Base-by-base conservation (phyloP, 92 coral and sea anemone species). In the Paramuricea clavata region DNA sequence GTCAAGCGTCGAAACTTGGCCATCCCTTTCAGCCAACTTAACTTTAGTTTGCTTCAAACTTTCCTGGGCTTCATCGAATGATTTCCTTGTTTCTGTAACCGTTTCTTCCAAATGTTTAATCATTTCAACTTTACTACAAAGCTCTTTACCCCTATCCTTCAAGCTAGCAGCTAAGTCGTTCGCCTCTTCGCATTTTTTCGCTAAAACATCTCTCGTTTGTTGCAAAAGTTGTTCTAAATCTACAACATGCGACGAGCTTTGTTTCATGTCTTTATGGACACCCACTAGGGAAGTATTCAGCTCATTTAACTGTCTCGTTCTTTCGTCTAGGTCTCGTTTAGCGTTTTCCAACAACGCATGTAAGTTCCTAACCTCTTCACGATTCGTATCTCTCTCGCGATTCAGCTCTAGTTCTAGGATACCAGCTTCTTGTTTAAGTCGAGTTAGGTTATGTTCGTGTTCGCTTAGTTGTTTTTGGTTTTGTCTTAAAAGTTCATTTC, bases 181-280 rank as follows among this genome's bases (percentile, higher is more conserved):
- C n/a, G 71, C 59, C 39, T 79, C 84, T 36, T 60, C 52, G 49
- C 34, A 79, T 41, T 79, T 93, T 77, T 93, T 94, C 68, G 95
- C 99, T 54, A 90, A 88, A 85, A 89, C 93, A 30, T 94, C 86
- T 42, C 99, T 85, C 47, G 94, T 89, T 19, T 94, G 95, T n/a
- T 94, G 98, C 33, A 97, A 69, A n/a, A 97, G 90, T 72, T 97
- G 97, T 69, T 97, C 98, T 26, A 97, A 79, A 86, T 94, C 99
- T 7, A 97, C 94, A 44, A 97, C 91, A 41, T 90, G 92, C 10
- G 95, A 89, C 23, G 99, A 94, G 52, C 97, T 97, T 41, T 90
- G 92, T 34, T 97, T 97, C 95, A 97, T 94, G 74, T 97, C 99
- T 56, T 88, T 88, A 86, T 97, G 99, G 61, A 97, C 97, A 23